Percentiles rank a stretch among this genome's conserved stretches.
These are phyloP conservation scores for Sus cebifrons DNA, from an alignment of 2,797 vertebrate genomes.

Conservation along the genomic window DNA sequence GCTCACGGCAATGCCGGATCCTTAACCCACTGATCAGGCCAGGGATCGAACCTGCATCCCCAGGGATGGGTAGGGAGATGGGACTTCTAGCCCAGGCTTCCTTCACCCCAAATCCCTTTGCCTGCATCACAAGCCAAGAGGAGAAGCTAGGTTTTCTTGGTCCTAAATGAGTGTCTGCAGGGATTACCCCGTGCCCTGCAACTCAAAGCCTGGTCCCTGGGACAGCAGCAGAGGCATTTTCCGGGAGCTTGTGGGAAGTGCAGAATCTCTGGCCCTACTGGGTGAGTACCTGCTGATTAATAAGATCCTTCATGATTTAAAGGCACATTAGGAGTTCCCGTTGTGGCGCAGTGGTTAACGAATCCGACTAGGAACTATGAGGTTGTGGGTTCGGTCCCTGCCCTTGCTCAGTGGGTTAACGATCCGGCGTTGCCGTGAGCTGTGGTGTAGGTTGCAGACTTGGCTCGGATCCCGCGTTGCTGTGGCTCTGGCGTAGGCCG, in stretches of 20 bases:
- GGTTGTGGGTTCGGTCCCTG: too few species aligned
- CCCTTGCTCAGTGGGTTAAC: too few species aligned
- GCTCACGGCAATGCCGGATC: too few species aligned
- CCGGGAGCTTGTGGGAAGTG: not conserved
- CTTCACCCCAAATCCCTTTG: not conserved
- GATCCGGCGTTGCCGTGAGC: too few species aligned
- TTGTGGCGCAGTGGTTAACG: too few species aligned
- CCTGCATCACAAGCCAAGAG: not conserved
- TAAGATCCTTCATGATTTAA: not conserved
- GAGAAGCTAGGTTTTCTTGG: not conserved
- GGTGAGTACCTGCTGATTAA: not conserved
- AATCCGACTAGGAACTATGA: too few species aligned
- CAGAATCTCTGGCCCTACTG: not conserved
- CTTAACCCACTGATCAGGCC: too few species aligned
- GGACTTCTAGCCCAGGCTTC: not conserved
- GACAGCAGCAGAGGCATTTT: not conserved
- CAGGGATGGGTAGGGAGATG: not conserved
- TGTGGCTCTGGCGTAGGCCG: too few species aligned
- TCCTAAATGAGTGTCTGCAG: not conserved
- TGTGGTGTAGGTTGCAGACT: too few species aligned
- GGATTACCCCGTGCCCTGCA: not conserved
- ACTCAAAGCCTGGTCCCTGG: not conserved
- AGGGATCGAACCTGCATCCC: too few species aligned
- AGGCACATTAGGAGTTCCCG: not conserved
- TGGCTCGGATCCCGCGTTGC: too few species aligned